phyloP scores from a whole-genome alignment of 2,888 invertebrate genomes.

The Achlya flavicornis region DNA sequence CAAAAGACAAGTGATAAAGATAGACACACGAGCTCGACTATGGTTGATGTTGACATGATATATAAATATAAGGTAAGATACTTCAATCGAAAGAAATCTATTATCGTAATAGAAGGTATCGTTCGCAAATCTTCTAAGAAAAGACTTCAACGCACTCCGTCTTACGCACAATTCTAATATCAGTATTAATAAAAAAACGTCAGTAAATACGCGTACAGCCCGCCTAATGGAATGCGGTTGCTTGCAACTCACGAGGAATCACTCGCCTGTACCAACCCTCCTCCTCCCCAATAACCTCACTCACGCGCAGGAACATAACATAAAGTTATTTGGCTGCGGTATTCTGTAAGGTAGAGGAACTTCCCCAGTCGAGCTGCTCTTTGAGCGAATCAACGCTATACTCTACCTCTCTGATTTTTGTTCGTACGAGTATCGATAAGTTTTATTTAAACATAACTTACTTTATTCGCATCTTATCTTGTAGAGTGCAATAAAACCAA shows the following conservation, averaged over 20 bases:
- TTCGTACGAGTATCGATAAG: too few species aligned
- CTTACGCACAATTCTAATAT: not conserved
- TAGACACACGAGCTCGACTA: not conserved
- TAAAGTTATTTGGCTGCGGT: too few species aligned
- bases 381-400: too few species aligned
- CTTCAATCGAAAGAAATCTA: not conserved
- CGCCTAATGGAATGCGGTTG: too few species aligned
- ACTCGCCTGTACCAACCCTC: too few species aligned
- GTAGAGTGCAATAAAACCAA: not conserved
- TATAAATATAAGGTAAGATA: not conserved
- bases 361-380: too few species aligned
- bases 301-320: too few species aligned
- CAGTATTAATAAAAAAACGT: not conserved
- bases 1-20: not conserved
- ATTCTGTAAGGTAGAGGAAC: too few species aligned
- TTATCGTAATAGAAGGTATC: not conserved
- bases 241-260: too few species aligned
- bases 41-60: not conserved
- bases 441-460: not conserved
- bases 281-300: too few species aligned
- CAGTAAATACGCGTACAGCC: not conserved
- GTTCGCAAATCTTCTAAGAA: conserved; percentile 32
- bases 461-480: not conserved
- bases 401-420: too few species aligned
- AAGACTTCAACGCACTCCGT: conserved; percentile 53